Base-by-base conservation (phyloP, 2,888 invertebrate genomes). In the Phania funesta region DNA sequence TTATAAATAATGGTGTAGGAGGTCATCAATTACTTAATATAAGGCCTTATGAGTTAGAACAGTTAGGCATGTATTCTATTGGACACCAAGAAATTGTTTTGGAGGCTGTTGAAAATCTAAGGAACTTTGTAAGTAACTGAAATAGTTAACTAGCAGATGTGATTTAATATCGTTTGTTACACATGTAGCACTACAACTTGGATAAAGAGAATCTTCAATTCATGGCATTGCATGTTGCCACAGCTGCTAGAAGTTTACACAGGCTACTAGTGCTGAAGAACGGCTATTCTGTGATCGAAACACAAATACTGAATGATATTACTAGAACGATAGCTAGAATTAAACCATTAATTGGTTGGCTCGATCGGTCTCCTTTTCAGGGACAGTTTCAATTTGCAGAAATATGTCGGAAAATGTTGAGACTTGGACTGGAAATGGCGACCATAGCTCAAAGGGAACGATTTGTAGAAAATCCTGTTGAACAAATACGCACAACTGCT, bases 71-170 rank as follows among this genome's bases (percentile, higher is more conserved):
- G 88, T 92, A 92, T 81, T 95, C 95, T 89, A 94, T 99, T 83
- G 98, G 98, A 9, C 98, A 98, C 90, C 98, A 98, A 90, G 98
- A 98, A 90, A 94, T 98, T 68, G 94, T 99, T 83, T 92, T 99
- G 54, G 98, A 98, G 91, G 98, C 97, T 62, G 96, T 98, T 13
- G 97, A 97, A 87, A 95, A 97, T 86, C 93, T 99, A 56, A 92
- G 96, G 86, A 96, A 97, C 91, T 96, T 98, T 92, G 97, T 97
- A 92, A 93, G 95, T 86, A 13, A 16, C 22, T n/a, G 29, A 32
- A 7, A 16, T 2, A 41, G n/a, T 16, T 0, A 48, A 0, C 5
- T 16, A 16, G 20, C 2, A 5, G 1, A 22, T n/a, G 5, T n/a
- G 11, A 3, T 20, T 35, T 20, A 35, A 24, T 11, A 29, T 29